phyloP scores from a whole-genome alignment of 2,797 vertebrate species.

The Gambelia wislizenii region DNA sequence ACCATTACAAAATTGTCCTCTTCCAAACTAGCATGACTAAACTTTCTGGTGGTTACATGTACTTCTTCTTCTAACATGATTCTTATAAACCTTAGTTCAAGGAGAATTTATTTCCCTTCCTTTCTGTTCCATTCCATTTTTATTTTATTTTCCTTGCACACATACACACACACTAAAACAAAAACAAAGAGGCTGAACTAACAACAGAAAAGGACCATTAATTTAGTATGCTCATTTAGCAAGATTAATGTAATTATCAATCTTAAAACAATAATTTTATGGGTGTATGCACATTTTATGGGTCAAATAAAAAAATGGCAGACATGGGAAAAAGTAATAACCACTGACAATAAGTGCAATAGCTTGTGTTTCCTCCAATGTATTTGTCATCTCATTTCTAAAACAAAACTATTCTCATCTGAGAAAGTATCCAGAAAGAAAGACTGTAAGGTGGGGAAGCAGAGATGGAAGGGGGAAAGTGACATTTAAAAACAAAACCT shows the following conservation, averaged over 20 bases:
- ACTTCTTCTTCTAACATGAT: not conserved
- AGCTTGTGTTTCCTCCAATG: constrained; percentile 34
- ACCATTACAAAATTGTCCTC: too few relatives aligned
- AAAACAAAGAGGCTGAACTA: not conserved
- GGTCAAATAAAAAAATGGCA: too few relatives aligned
- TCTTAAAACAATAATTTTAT: not conserved
- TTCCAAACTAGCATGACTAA: not conserved
- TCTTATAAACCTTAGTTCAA: not conserved
- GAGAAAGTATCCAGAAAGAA: constrained; percentile 27
- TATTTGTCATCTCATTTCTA: constrained; percentile 26
- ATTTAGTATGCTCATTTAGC: not conserved
- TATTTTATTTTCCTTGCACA: too few relatives aligned
- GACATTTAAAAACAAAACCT: constrained; percentile 34
- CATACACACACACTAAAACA: not conserved
- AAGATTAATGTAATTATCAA: not conserved
- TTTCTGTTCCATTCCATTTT: too few relatives aligned
- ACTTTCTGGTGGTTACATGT: too few relatives aligned
- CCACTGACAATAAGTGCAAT: not conserved
- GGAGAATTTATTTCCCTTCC: not conserved
- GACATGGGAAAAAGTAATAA: not conserved
- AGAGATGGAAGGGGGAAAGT: constrained; percentile 48
- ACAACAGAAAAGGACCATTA: not conserved
- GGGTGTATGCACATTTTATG: too few relatives aligned
- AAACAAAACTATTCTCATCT: constrained; percentile 44
- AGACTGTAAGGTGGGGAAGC: not conserved